Evolutionary conservation across 2,888 invertebrate genomes (phyloP), one percentile per base, ranked within the genome.

Genomic region (Oligia fasciuncula): DNA sequence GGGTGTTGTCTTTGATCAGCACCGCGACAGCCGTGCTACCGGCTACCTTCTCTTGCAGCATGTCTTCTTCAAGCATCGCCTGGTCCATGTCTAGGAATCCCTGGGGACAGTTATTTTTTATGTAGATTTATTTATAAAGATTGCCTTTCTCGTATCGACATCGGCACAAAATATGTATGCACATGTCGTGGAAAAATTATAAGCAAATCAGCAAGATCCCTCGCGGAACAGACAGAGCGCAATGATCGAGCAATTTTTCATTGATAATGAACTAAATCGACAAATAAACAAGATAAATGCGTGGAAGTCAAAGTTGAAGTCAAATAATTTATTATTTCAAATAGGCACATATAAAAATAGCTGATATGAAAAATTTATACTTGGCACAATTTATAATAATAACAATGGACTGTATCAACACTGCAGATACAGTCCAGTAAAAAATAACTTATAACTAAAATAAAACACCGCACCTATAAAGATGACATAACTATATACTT

Each of bases 11-110:
- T 96, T 99, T 99, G 73, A 99, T 97, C 43, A 99, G 96, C 74
- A 98, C 98, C 74, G 98, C 98, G 72, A 99, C 98, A 13, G 99
- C 99, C 54, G 99, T 99, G 74, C 99, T 99, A 73, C 99, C 99
- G 14, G 99, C 99, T 93, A 99, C 98, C 94, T 99, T 99, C 94
- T 99, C 98, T 92, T 98, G 98, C 91, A 99, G 97, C 89, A 98
- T 97, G 77, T 98, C 98, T 92, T 99, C 99, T 89, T 98, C 98
- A 72, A 98, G 96, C 99, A 99, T 99, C 67, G 98, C 98, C 91
- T 98, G 98, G 95, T 99, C 99, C 80, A 99, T 96, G 91, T 99
- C 98, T 70, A 99, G 97, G 95, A 99, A 99, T 79, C 98, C 99
- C 97, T 98, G 94, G 23, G 6, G 29, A 74, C 14, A 73, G 17